These are phyloP conservation scores for Monarcha castaneiventris DNA, from an alignment of 2,113 vertebrate species.

Conservation along the genomic window DNA sequence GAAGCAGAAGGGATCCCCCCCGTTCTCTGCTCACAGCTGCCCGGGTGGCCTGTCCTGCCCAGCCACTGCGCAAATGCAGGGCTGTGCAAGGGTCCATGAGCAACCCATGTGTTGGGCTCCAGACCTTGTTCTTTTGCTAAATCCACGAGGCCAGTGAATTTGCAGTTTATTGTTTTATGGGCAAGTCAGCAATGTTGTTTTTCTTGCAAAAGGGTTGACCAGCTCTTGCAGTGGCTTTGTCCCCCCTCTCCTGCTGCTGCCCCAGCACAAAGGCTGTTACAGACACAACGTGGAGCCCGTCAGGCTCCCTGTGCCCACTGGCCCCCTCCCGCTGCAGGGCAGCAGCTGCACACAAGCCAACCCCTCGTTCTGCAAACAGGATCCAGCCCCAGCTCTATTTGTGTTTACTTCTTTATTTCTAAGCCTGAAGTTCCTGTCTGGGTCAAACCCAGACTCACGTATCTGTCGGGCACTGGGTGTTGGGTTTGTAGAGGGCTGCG, in stretches of 20 bases:
- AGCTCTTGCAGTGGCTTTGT: not conserved
- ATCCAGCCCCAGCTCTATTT: fast-evolving
- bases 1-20: not conserved
- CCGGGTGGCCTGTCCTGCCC: not conserved
- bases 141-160: not conserved
- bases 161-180: not conserved
- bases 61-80: too few relatives aligned
- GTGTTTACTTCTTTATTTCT: not conserved
- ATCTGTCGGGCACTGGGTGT: not conserved
- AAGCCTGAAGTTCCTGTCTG: not conserved
- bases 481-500: not conserved
- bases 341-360: not conserved
- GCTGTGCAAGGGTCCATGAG: not conserved
- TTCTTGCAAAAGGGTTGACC: not conserved
- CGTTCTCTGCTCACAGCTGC: not conserved
- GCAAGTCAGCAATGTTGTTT: not conserved
- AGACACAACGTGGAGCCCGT: not conserved
- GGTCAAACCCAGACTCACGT: not conserved
- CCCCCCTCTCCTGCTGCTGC: not conserved
- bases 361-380: not conserved
- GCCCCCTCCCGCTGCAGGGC: too few relatives aligned
- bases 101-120: not conserved
- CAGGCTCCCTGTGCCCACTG: fast-evolving
- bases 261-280: not conserved
- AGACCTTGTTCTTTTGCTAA: not conserved